Base-by-base conservation (phyloP, 2,888 invertebrate genomes). In the Abrostola triplasia region DNA sequence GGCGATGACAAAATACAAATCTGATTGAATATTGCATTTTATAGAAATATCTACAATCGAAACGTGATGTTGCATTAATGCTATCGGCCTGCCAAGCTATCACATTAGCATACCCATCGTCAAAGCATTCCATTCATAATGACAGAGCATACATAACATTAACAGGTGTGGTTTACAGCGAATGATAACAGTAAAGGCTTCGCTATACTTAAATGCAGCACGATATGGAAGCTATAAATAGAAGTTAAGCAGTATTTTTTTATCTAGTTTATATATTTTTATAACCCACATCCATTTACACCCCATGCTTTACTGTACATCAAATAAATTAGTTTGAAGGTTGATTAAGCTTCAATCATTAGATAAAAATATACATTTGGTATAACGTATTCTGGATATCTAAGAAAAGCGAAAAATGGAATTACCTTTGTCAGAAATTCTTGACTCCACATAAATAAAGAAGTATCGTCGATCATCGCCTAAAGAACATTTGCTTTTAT, bases 121-220 rank as follows among this genome's bases (percentile, higher is more conserved):
- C 54, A 13, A 58, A 70, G 55, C 80, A 69, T 74, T 74, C 76
- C 67, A 67, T 73, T 78, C 76, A 76, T 76, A 76, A 69, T 63
- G 56, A 62, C 13, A 51, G 56, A 69, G 59, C 73, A 81, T 75
- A 80, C 59, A 75, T 60, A 50, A 68, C 52, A 64, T 72, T 70
- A 79, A 81, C 80, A 86, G 84, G 84, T 86, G 84, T 80, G 76
- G 70, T 76, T 47, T 47, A 47, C 44, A 47, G 44, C 71, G 71
- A 78, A 72, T 67, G 73, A 73, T 76, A 75, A 70, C 62, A 70
- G 10, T 69, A 55, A 76, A 61, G 61, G 12, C 11, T 7, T 38
- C 12, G 6, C 12, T 51, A 70, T 56, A 77, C 50, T 35, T 35
- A 52, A n/a, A 35, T 60, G 36, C 9, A 49, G 11, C 42, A 36